A percentile compares a stretch with the other conserved stretches of the same genome.
Conservation (phyloP, 2,888 invertebrate species). For the Agonopterix arenella region DNA sequence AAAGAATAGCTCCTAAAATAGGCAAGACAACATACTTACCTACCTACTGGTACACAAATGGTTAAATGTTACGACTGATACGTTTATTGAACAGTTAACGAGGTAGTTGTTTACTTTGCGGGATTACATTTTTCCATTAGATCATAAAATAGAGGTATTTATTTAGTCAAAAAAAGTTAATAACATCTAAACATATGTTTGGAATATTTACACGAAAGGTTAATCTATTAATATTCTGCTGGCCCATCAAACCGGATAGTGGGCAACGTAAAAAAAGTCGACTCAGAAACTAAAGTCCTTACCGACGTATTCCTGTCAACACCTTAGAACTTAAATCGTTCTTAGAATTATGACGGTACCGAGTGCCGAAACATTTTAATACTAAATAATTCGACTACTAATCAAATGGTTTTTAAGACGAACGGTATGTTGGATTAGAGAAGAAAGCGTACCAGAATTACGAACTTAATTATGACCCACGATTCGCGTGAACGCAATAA, state of each 20-base stretch:
- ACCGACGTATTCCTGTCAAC: constrained; percentile 28
- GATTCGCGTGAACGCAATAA: constrained; percentile 61
- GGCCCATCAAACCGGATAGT: constrained; percentile 43
- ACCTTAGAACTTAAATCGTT: constrained; percentile 7
- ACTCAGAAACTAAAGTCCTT: constrained; percentile 21
- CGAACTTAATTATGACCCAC: constrained; percentile 49
- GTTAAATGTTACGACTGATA: constrained; percentile 11
- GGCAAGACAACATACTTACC: constrained; percentile 1
- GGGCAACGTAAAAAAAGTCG: constrained; percentile 31
- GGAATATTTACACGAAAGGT: constrained; percentile 17
- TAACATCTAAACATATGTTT: neutral
- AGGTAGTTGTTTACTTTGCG: constrained; percentile 8
- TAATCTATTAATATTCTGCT: constrained; percentile 47
- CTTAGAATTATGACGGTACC: neutral
- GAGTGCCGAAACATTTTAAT: neutral
- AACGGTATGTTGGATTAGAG: constrained; percentile 16
- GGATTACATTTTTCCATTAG: neutral
- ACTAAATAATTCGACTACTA: constrained; percentile 1
- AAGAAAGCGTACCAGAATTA: constrained; percentile 59
- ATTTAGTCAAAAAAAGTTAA: neutral
- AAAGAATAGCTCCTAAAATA: neutral
- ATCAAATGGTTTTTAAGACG: neutral
- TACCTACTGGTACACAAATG: neutral
- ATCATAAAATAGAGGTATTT: neutral
- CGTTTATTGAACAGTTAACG: constrained; percentile 15